phyloP scores from a whole-genome alignment of 2,113 vertebrate genomes.

The Hippocampus abdominalis region DNA sequence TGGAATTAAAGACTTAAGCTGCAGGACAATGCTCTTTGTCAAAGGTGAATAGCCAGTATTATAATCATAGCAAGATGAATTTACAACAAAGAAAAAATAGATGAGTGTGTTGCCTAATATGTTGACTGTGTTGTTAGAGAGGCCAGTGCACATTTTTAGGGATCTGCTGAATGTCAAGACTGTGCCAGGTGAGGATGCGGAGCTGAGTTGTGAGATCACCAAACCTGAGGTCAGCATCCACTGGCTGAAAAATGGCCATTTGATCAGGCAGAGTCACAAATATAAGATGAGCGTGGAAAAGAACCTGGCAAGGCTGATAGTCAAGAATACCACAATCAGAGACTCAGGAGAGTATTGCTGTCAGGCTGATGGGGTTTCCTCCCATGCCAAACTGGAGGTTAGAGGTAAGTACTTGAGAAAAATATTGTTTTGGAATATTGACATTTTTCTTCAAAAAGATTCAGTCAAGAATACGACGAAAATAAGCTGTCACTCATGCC shows the following conservation, averaged over 20 bases:
- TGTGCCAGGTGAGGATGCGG: slow-evolving; percentile 77
- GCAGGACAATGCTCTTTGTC: slow-evolving; percentile 83
- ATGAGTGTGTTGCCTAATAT: background rate
- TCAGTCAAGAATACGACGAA: background rate
- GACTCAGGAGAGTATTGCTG: slow-evolving; percentile 89
- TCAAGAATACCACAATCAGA: slow-evolving; percentile 72
- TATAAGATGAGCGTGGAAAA: slow-evolving; percentile 78
- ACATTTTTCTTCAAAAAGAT: background rate
- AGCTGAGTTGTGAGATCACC: slow-evolving; percentile 85
- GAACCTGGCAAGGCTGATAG: slow-evolving; percentile 66
- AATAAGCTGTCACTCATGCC: too few species aligned
- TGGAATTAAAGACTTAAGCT: slow-evolving; percentile 78
- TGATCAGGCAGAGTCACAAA: slow-evolving; percentile 78
- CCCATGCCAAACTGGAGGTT: slow-evolving; percentile 78
- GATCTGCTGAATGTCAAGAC: slow-evolving; percentile 76
- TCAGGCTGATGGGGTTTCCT: slow-evolving; percentile 76
- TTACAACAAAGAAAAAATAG: background rate
- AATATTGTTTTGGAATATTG: background rate
- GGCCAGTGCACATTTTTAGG: slow-evolving; percentile 76
- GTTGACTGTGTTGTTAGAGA: slow-evolving; percentile 70
- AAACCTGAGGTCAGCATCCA: slow-evolving; percentile 73
- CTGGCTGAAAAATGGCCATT: slow-evolving; percentile 86
- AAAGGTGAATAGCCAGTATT: slow-evolving; percentile 73
- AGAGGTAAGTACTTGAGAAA: slow-evolving; percentile 72
- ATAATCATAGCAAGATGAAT: background rate